Conservation (phyloP, 2,888 invertebrate species). For the Amorpha juglandis region DNA sequence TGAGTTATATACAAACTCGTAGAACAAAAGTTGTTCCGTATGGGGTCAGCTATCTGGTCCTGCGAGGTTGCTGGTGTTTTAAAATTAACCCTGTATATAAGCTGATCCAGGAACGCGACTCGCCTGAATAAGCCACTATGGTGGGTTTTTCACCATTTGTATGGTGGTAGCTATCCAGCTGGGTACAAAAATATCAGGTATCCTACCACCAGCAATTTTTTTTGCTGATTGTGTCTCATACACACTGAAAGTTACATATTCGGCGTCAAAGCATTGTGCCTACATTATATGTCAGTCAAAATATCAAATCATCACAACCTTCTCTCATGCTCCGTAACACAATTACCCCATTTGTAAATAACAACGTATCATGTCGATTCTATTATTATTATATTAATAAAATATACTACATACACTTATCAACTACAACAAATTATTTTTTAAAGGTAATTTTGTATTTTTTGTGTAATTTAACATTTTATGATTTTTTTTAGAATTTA, state of each 20-base stretch:
- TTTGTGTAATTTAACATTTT: constrained; percentile 12
- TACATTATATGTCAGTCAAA: constrained; percentile 27
- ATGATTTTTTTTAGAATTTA: constrained; percentile 18
- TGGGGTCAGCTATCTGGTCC: too few species aligned
- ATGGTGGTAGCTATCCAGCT: too few species aligned
- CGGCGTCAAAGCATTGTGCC: not conserved
- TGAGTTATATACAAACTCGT: too few species aligned
- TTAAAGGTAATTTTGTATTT: not conserved
- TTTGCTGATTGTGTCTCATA: too few species aligned
- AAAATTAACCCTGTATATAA: too few species aligned
- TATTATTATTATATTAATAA: not conserved
- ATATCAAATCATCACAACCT: constrained; percentile 37
- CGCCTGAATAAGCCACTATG: too few species aligned
- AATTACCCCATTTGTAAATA: constrained; percentile 1
- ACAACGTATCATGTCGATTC: not conserved
- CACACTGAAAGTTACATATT: not conserved
- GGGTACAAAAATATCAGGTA: too few species aligned
- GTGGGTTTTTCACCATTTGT: too few species aligned
- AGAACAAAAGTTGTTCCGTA: too few species aligned
- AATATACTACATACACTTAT: constrained; percentile 25
- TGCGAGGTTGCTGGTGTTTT: too few species aligned
- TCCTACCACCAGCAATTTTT: too few species aligned
- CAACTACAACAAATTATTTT: constrained; percentile 24
- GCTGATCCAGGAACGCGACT: too few species aligned
- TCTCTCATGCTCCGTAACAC: constrained; percentile 20